phyloP scores from a whole-genome alignment of 1,140 invertebrate genomes.

The Papilio polyxenes region DNA sequence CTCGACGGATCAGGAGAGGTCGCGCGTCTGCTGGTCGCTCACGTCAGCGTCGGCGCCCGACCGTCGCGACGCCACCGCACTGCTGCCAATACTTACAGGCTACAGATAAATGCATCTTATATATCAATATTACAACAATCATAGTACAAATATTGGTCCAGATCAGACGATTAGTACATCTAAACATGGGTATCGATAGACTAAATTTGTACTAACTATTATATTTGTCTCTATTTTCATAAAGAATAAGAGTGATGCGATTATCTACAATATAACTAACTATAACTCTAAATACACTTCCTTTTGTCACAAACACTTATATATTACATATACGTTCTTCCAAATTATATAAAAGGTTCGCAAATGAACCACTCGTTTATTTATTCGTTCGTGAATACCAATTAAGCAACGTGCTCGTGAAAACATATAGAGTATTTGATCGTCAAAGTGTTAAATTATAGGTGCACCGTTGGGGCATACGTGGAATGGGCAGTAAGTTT shows the following conservation, averaged over 20 bases:
- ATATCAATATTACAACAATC: background rate
- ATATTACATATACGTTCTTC: background rate
- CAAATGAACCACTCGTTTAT: conserved; percentile 22
- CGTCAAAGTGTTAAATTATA: conserved; percentile 14
- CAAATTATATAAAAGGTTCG: background rate
- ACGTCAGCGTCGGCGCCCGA: conserved; percentile 28
- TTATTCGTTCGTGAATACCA: conserved; percentile 10
- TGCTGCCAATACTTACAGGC: background rate
- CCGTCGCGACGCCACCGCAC: conserved; percentile 16
- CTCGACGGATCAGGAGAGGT: conserved; percentile 17
- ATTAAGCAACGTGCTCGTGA: conserved; percentile 25
- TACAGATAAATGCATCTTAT: conserved; percentile 6
- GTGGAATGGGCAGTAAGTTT: conserved; percentile 24
- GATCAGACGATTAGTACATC: background rate
- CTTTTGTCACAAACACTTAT: background rate
- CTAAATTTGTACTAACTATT: too few relatives aligned
- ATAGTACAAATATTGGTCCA: background rate
- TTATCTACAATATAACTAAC: background rate
- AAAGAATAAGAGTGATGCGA: too few relatives aligned
- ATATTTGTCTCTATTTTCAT: too few relatives aligned
- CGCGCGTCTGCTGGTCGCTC: conserved; percentile 12
- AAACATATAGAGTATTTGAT: conserved; percentile 13
- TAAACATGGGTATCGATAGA: background rate
- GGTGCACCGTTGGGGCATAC: conserved; percentile 6
- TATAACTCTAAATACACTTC: background rate